These are phyloP conservation scores for Manis pentadactyla DNA, from an alignment of 2,797 vertebrate species.

Conservation along the genomic window DNA sequence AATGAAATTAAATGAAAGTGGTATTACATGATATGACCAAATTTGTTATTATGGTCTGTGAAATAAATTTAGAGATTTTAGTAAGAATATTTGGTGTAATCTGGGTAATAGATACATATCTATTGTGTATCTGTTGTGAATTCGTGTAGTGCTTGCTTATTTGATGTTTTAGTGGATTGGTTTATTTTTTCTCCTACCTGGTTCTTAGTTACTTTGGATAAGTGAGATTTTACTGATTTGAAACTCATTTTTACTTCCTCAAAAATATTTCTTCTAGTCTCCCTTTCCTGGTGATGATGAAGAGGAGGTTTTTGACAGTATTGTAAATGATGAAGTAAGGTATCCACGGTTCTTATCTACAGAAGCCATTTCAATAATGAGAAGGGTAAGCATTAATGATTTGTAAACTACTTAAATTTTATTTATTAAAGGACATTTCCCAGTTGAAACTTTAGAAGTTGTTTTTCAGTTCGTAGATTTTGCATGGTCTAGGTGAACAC, in stretches of 20 bases:
- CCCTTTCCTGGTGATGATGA: slow-evolving; percentile 99
- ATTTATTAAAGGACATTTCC: slow-evolving; percentile 26
- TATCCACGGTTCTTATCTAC: slow-evolving; percentile 98
- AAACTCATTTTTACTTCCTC: slow-evolving; percentile 55
- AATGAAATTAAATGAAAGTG: not conserved
- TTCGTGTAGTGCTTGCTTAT: not conserved
- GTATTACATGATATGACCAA: not conserved
- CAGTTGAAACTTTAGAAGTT: slow-evolving; percentile 49
- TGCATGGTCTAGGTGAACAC: slow-evolving; percentile 26
- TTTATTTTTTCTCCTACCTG: not conserved
- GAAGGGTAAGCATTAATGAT: slow-evolving; percentile 91
- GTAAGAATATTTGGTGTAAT: not conserved
- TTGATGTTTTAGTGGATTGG: not conserved
- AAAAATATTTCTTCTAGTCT: slow-evolving; percentile 88
- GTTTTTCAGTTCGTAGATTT: slow-evolving; percentile 44
- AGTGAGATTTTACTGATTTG: not conserved
- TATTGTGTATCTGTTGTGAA: not conserved
- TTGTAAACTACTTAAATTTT: not conserved
- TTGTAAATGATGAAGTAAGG: slow-evolving; percentile 99
- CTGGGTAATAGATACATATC: not conserved
- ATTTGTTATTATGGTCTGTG: not conserved
- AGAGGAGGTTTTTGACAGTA: slow-evolving; percentile 99
- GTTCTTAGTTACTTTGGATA: slow-evolving; percentile 29
- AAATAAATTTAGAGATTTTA: slow-evolving; percentile 31
- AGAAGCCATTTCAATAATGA: slow-evolving; percentile 99